Evolutionary conservation across 2,113 vertebrate genomes (phyloP), one percentile per base, ranked within the genome.

Genomic region (Psittacula cyanocephala): DNA sequence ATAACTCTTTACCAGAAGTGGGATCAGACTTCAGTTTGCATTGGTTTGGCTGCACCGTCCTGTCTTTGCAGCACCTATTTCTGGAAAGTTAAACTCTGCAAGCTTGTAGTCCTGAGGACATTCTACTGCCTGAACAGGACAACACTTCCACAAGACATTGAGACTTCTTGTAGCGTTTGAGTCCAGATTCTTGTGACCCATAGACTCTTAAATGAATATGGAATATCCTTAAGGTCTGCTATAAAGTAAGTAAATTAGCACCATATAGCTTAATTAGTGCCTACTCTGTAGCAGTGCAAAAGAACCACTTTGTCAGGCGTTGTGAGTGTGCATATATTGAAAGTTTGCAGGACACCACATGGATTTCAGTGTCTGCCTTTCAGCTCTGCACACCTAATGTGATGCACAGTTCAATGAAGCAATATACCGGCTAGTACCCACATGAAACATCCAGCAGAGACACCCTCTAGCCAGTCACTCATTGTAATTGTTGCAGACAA

Each of bases 321-420:
- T 47, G 17, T 3, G 3, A 3, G 12, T 2, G 19, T 69, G 25
- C n/a, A 8, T 57, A 0, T 31, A n/a, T 47, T 37, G 33, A 49
- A 24, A 0, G 1, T 47, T 52, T 81, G 35, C 27, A 83, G 64
- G 41, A n/a, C 24, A 57, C 17, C 53, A 29, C 6, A 0, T 12
- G 67, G 47, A 28, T 50, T 76, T 80, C 19, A 17, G 43, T 46
- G 37, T 31, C 33, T 13, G 0, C n/a, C 23, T 50, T 50, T 44
- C 49, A 68, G 53, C 39, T 27, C 52, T 33, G 9, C 68, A 39
- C 65, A 10, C 22, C 19, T 20, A 10, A 71, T 1, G 3, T 19
- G 39, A 22, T 14, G 53, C 39, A 64, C 15, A 7, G 9, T 52
- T 71, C 76, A 76, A 22, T 53, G 82, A 65, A 55, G 57, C 11